phyloP scores from a whole-genome alignment of 2,113 vertebrate genomes.

The Nesospiza acunhae region DNA sequence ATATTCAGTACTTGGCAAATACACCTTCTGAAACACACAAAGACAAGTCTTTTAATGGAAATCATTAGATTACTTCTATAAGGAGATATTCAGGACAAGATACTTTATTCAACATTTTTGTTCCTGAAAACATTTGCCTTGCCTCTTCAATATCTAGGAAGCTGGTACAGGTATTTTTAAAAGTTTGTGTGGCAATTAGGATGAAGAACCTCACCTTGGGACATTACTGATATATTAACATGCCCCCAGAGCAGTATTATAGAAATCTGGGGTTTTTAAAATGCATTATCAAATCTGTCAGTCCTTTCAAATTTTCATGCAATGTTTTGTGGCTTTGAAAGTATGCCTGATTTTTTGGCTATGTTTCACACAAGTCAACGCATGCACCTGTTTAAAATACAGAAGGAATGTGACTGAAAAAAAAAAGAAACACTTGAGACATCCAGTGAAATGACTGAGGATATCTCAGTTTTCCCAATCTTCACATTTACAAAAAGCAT shows the following conservation, averaged over 20 bases:
- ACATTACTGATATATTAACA: background rate
- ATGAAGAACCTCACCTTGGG: background rate
- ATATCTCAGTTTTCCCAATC: background rate
- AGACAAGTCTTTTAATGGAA: background rate
- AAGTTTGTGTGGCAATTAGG: background rate
- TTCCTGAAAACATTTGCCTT: background rate
- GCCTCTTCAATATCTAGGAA: background rate
- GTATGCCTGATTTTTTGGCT: background rate
- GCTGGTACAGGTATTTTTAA: background rate
- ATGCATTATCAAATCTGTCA: background rate
- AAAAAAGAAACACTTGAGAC: background rate
- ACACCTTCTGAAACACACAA: background rate
- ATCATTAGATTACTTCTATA: background rate
- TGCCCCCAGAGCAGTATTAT: background rate
- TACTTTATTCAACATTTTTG: background rate
- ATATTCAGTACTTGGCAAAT: background rate
- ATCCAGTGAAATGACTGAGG: background rate
- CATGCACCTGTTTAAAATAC: background rate
- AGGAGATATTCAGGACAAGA: background rate
- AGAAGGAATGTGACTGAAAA: background rate
- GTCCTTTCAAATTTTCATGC: background rate
- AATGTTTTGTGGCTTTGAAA: background rate
- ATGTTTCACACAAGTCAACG: background rate
- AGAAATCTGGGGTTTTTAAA: background rate
- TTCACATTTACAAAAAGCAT: background rate